Evolutionary conservation across 1,140 invertebrate genomes (phyloP).

Genomic region (Polypedilum vanderplanki): DNA sequence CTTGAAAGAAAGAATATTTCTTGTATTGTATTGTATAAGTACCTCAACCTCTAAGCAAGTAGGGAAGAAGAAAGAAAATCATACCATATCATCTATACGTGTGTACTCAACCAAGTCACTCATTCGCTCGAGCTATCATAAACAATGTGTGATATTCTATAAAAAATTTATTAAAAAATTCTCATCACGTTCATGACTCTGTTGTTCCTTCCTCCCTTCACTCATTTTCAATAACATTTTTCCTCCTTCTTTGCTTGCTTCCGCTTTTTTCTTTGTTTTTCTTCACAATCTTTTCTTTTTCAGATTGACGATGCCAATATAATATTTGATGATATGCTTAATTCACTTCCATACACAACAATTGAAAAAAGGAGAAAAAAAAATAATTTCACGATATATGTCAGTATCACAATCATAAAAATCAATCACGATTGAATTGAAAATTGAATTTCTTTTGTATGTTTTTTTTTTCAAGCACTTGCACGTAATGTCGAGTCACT

Average conservation of each 20-base stretch:
- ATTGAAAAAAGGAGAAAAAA: not conserved
- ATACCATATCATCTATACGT: not conserved
- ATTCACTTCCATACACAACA: not conserved
- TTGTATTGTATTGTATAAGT: too few species aligned
- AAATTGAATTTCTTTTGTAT: not conserved
- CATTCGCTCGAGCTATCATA: conserved; percentile 2
- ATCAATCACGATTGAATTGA: not conserved
- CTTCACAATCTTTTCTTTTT: not conserved
- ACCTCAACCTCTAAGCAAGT: too few species aligned
- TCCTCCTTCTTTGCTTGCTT: not conserved
- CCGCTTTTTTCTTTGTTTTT: not conserved
- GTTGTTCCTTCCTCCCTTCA: not conserved
- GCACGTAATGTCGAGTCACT: conserved; percentile 4
- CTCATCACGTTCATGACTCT: conserved; percentile 24
- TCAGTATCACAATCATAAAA: conserved; percentile 22
- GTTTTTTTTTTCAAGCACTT: not conserved
- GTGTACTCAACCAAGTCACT: conserved; percentile 10
- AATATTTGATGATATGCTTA: conserved; percentile 27
- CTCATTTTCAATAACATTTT: not conserved
- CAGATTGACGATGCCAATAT: not conserved
- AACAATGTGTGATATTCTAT: conserved; percentile 27
- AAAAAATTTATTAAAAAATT: conserved; percentile 28
- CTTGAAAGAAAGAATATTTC: too few species aligned
- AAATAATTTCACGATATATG: not conserved
- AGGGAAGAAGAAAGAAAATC: not conserved